These are phyloP conservation scores for Drosophila arawakana DNA, from an alignment of 1,140 invertebrate species.

Conservation along the genomic window DNA sequence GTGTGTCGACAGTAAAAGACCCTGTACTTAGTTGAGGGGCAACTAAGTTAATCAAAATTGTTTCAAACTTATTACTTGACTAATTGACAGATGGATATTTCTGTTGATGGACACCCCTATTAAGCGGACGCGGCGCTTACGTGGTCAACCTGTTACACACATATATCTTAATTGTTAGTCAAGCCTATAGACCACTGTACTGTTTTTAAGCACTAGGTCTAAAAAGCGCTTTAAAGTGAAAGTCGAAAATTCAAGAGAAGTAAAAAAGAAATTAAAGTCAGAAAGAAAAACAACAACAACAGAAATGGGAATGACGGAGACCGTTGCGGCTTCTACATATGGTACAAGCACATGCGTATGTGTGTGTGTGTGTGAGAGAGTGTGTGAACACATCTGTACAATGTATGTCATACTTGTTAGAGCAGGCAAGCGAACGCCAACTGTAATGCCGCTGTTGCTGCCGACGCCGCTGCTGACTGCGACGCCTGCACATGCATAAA, in stretches of 20 bases:
- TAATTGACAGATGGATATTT: too few species aligned
- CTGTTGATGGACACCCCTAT: too few species aligned
- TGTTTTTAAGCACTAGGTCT: too few species aligned
- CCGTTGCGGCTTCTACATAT: constrained; percentile 28
- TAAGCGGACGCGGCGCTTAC: too few species aligned
- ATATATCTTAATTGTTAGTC: too few species aligned
- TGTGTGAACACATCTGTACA: constrained; percentile 10
- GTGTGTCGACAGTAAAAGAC: too few species aligned
- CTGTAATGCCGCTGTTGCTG: background rate
- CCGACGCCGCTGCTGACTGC: background rate
- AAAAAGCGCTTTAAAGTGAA: constrained; percentile 60
- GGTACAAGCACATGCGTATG: background rate
- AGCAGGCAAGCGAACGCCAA: constrained; percentile 18
- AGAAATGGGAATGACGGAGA: constrained; percentile 44
- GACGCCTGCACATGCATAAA: constrained; percentile 50
- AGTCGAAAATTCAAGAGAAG: constrained; percentile 56
- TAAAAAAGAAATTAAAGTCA: constrained; percentile 49
- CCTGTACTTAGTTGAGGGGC: too few species aligned
- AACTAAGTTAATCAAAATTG: too few species aligned
- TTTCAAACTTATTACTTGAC: too few species aligned
- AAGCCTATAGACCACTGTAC: too few species aligned
- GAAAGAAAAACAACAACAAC: constrained; percentile 24
- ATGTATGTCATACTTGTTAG: constrained; percentile 13
- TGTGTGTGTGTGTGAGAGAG: constrained; percentile 18
- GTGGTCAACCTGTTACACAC: too few species aligned